Evolutionary conservation across 2,797 vertebrate species (phyloP).

Genomic region (Rhincodon typus): DNA sequence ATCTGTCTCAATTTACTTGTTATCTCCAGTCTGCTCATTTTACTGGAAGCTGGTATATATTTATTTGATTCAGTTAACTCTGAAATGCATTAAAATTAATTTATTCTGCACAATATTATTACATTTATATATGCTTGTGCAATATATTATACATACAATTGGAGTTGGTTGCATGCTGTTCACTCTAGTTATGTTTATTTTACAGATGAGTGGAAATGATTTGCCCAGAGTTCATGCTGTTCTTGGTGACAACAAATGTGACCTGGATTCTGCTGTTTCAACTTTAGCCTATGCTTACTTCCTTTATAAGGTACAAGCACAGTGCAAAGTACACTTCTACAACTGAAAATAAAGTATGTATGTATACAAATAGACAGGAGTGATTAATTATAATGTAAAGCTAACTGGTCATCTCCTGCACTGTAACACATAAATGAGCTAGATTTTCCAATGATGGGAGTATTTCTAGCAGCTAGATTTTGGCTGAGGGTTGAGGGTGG

Average conservation of each 20-base stretch:
- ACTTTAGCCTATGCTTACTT: slow-evolving; percentile 77
- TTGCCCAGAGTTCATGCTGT: slow-evolving; percentile 70
- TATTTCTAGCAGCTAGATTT: neutral
- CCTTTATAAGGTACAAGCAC: slow-evolving; percentile 71
- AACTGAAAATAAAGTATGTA: neutral
- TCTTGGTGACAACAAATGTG: slow-evolving; percentile 73
- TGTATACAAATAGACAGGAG: neutral
- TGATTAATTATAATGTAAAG: neutral
- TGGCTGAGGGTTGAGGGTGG: neutral
- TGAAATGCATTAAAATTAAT: neutral
- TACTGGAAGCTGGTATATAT: neutral
- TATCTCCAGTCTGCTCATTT: neutral
- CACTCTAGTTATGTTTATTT: slow-evolving; percentile 44
- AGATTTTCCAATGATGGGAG: neutral
- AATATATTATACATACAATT: neutral
- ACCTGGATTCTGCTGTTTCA: slow-evolving; percentile 80
- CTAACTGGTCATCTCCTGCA: neutral
- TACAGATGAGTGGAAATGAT: slow-evolving; percentile 64
- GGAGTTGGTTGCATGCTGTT: neutral
- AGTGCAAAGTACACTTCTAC: neutral
- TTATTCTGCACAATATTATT: too few relatives aligned
- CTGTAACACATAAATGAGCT: neutral
- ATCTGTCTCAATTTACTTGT: neutral
- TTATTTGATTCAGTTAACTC: neutral
- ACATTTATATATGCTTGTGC: too few relatives aligned